phyloP scores from a whole-genome alignment of 2,888 invertebrate genomes.

The Stratiomys singularior region DNA sequence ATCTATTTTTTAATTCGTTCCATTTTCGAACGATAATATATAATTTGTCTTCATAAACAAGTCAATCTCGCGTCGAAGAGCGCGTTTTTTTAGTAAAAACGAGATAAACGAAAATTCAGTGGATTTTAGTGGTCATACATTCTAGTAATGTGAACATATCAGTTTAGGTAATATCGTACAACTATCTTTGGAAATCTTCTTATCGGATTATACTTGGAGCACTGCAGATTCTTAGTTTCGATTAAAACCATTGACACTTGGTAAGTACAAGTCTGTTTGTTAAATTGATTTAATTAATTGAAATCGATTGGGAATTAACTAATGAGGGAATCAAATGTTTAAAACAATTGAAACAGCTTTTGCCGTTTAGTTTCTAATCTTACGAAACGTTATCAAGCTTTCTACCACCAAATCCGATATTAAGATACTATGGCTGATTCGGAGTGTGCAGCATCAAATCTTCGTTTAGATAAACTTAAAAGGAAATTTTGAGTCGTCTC shows the following conservation, averaged over 20 bases:
- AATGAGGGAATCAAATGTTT: conserved; percentile 5
- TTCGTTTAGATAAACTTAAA: too few species aligned
- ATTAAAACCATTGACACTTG: background rate
- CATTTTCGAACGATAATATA: conserved; percentile 19
- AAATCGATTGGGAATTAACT: conserved; percentile 23
- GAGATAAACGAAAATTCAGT: conserved; percentile 15
- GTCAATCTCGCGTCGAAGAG: conserved; percentile 36
- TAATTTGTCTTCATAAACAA: conserved; percentile 39
- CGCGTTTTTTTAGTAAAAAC: background rate
- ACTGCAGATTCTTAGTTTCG: conserved; percentile 5
- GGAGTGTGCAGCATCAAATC: too few species aligned
- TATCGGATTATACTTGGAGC: conserved; percentile 19
- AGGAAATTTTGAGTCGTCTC: too few species aligned
- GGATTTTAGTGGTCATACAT: background rate
- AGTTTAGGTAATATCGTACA: conserved; percentile 16
- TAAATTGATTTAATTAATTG: conserved; percentile 39
- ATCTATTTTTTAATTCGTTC: conserved; percentile 25
- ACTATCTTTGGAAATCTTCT: conserved; percentile 37
- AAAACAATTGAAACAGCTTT: too few species aligned
- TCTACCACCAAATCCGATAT: too few species aligned
- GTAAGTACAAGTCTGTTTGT: conserved; percentile 14
- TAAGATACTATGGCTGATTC: too few species aligned
- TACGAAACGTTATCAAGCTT: too few species aligned
- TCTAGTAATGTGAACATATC: conserved; percentile 14
- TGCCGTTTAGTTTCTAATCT: too few species aligned